These are phyloP conservation scores for Scomber colias DNA, from an alignment of 2,113 vertebrate genomes.

Conservation along the genomic window DNA sequence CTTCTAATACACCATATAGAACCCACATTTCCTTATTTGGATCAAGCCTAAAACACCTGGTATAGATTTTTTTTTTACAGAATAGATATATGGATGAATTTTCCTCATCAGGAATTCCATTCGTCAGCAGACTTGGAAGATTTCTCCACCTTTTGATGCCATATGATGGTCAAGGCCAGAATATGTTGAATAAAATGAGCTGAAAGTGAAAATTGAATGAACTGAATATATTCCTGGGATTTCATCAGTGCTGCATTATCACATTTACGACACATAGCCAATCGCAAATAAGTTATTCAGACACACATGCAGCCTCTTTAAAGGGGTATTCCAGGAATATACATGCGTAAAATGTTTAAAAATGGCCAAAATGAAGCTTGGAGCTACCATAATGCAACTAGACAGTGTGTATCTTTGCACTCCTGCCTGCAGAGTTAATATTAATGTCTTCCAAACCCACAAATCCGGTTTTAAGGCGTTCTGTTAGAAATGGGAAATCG, in stretches of 20 bases:
- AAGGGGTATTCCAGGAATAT: no score
- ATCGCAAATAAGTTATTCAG: no score
- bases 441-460: no score
- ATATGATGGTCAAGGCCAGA: conserved; percentile 16
- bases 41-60: neutral
- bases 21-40: neutral
- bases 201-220: neutral
- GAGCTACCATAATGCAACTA: no score
- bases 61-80: conserved; percentile 24
- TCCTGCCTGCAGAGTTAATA: no score
- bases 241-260: neutral
- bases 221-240: neutral
- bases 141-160: neutral
- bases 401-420: no score
- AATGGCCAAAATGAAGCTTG: no score
- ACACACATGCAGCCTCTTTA: neutral
- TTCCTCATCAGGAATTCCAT: no score
- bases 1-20: conserved; percentile 10
- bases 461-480: no score
- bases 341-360: no score
- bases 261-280: neutral
- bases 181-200: neutral
- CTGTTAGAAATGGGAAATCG: no score
- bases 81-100: neutral
- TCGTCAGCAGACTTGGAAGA: neutral